Evolutionary conservation across 2,113 vertebrate species (phyloP).

Genomic region (Glaucomys volans): DNA sequence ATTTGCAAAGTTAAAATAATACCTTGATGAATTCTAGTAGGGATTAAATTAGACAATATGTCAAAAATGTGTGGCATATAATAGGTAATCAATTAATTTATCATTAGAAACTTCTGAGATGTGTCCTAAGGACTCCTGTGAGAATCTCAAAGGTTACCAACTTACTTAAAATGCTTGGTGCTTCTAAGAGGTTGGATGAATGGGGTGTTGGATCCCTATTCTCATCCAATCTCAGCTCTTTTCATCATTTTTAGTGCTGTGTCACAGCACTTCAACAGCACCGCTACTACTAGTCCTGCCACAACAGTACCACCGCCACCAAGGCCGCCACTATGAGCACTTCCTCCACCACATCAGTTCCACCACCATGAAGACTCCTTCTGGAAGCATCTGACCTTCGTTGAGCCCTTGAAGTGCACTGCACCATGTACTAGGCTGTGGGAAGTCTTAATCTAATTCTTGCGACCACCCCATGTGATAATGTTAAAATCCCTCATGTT

Average conservation of each 20-base stretch:
- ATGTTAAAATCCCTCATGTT: background rate
- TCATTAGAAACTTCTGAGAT: background rate
- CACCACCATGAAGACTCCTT: accelerated
- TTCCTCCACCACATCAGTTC: too few species aligned
- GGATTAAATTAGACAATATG: background rate
- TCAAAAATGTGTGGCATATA: background rate
- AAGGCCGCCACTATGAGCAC: background rate
- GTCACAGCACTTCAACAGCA: background rate
- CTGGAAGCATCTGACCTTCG: background rate
- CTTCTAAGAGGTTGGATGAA: background rate
- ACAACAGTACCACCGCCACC: too few species aligned
- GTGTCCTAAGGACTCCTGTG: background rate
- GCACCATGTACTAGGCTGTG: background rate
- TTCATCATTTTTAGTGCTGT: background rate
- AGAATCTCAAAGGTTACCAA: background rate
- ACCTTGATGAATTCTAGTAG: background rate
- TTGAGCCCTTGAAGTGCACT: background rate
- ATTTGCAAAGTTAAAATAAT: background rate
- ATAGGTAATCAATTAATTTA: background rate
- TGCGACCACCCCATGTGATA: background rate
- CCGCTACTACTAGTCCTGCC: background rate
- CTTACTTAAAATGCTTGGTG: background rate
- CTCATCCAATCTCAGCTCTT: background rate
- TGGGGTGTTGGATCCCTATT: background rate
- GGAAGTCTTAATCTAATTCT: background rate